Percentiles rank a stretch among this genome's conserved stretches.
phyloP scores from a whole-genome alignment of 1,140 invertebrate genomes.

The Planococcus citri region DNA sequence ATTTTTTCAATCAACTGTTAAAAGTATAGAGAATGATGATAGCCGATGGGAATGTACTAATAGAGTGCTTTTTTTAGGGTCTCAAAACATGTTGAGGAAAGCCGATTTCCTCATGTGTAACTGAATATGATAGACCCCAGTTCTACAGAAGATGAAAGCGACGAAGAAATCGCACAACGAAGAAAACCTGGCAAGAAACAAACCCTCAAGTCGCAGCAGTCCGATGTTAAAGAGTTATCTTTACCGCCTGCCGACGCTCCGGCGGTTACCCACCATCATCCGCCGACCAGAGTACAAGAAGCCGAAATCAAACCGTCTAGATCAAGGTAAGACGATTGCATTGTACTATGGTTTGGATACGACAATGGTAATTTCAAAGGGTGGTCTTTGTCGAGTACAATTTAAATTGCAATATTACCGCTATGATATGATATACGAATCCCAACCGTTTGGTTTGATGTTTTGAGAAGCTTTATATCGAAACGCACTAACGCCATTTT shows the following conservation, averaged over 20 bases:
- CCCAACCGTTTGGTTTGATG: no score
- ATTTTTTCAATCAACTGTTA: background rate
- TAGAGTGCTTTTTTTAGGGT: background rate
- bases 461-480: no score
- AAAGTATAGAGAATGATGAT: no score
- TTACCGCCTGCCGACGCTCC: slow-evolving; percentile 25
- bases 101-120: slow-evolving; percentile 10
- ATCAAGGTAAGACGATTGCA: background rate
- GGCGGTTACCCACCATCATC: slow-evolving; percentile 28
- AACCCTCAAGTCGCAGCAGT: slow-evolving; percentile 30
- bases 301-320: slow-evolving; percentile 30
- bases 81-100: slow-evolving; percentile 15
- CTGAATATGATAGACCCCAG: slow-evolving; percentile 69
- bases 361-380: slow-evolving; percentile 4
- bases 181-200: slow-evolving; percentile 25
- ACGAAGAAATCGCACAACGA: slow-evolving; percentile 52
- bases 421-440: no score
- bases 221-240: slow-evolving; percentile 12
- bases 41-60: no score
- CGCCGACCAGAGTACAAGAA: slow-evolving; percentile 37
- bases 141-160: slow-evolving; percentile 75
- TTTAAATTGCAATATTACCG: no score
- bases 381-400: no score
- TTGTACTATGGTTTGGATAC: no score
- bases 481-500: no score